Evolutionary conservation across 2,888 invertebrate species (phyloP).

Genomic region (Lacanobia wlatinum): DNA sequence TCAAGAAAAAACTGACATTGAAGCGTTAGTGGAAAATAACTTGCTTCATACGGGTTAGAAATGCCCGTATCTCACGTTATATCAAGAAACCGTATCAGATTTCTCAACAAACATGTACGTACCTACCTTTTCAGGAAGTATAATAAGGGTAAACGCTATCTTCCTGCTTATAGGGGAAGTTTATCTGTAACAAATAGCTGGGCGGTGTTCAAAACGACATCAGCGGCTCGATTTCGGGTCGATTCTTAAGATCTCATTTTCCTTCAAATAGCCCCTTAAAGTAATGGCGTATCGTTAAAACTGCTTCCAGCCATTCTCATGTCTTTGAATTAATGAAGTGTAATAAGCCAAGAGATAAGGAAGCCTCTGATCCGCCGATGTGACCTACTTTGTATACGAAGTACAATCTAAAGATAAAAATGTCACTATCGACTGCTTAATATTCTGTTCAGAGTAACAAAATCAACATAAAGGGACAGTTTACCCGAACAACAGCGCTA

Average conservation of each 20-base stretch:
- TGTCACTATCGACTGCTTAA: neutral
- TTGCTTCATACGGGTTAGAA: slow-evolving; percentile 1
- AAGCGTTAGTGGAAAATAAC: neutral
- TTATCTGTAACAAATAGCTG: slow-evolving; percentile 47
- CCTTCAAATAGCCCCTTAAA: slow-evolving; percentile 75
- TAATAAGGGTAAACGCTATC: slow-evolving; percentile 41
- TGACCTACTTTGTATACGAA: slow-evolving; percentile 35
- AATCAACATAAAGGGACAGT: slow-evolving; percentile 25
- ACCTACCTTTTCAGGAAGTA: slow-evolving; percentile 16
- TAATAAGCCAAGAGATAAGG: slow-evolving; percentile 75
- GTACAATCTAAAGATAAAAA: slow-evolving; percentile 18
- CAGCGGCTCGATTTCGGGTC: slow-evolving; percentile 63
- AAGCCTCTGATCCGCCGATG: slow-evolving; percentile 25
- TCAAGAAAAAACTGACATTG: neutral
- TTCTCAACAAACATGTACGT: neutral
- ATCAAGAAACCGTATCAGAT: slow-evolving; percentile 1
- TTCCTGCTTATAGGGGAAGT: slow-evolving; percentile 34
- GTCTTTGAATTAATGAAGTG: slow-evolving; percentile 80
- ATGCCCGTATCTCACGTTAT: neutral
- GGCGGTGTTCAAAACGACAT: slow-evolving; percentile 56
- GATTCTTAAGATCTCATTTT: slow-evolving; percentile 74
- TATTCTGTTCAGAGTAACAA: slow-evolving; percentile 5
- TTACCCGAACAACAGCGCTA: slow-evolving; percentile 12
- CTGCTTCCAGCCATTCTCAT: slow-evolving; percentile 72
- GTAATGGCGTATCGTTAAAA: slow-evolving; percentile 79